These are phyloP conservation scores for Darevskia mixta DNA, from an alignment of 2,797 vertebrate species.

Conservation along the genomic window DNA sequence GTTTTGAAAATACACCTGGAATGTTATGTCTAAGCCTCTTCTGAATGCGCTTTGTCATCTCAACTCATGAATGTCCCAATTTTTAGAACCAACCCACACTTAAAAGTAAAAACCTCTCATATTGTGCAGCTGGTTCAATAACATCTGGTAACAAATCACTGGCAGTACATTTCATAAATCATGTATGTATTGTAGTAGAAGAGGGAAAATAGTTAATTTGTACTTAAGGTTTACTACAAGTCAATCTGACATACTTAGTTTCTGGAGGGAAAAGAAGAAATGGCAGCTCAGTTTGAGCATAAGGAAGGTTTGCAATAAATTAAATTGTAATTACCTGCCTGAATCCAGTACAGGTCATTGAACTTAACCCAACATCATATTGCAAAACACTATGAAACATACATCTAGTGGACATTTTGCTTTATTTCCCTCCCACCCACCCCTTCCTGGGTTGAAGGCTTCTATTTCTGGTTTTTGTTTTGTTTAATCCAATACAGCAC, in stretches of 20 bases:
- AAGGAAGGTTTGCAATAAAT: conserved; percentile 40
- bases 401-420: neutral
- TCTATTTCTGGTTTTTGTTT: too few relatives aligned
- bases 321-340: conserved; percentile 46
- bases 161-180: conserved; percentile 16
- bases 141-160: conserved; percentile 56
- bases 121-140: conserved; percentile 49
- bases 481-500: neutral
- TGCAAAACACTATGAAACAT: conserved; percentile 9
- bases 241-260: neutral
- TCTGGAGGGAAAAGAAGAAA: conserved; percentile 16
- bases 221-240: conserved; percentile 2
- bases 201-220: conserved; percentile 37
- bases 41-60: conserved; percentile 1
- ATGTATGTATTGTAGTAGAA: neutral
- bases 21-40: conserved; percentile 75
- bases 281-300: conserved; percentile 6
- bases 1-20: conserved; percentile 75
- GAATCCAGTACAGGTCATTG: neutral
- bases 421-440: neutral
- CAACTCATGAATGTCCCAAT: conserved; percentile 36
- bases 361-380: conserved; percentile 41
- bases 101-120: conserved; percentile 65
- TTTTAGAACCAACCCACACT: conserved; percentile 19
- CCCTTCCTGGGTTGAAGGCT: neutral